phyloP scores from a whole-genome alignment of 2,888 invertebrate genomes.

The Hypomecis atomaria region DNA sequence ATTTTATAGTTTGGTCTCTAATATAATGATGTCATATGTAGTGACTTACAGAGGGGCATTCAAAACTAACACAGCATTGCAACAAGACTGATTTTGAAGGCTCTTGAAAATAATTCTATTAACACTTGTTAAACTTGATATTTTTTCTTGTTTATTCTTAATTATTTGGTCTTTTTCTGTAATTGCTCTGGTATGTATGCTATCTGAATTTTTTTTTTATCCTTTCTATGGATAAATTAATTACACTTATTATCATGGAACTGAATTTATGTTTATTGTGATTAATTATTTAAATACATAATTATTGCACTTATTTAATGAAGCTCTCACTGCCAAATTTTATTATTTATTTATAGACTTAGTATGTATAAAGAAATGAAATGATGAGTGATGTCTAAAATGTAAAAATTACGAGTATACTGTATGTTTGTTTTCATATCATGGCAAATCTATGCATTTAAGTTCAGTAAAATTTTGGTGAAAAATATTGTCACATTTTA shows the following conservation, averaged over 20 bases:
- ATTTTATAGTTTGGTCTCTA: slow-evolving; percentile 1
- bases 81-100: slow-evolving; percentile 44
- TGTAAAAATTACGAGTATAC: background rate
- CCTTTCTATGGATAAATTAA: too few relatives aligned
- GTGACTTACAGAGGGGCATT: slow-evolving; percentile 17
- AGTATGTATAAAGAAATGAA: background rate
- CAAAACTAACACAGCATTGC: slow-evolving; percentile 4
- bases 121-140: background rate
- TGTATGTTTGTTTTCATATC: background rate
- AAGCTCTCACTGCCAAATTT: slow-evolving; percentile 31
- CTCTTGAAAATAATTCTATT: slow-evolving; percentile 5
- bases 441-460: background rate
- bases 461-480: slow-evolving; percentile 19
- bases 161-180: too few relatives aligned
- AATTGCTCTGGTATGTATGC: too few relatives aligned
- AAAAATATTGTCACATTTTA: slow-evolving; percentile 32
- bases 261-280: background rate
- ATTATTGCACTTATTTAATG: slow-evolving; percentile 1
- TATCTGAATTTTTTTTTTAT: too few relatives aligned
- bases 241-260: background rate
- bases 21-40: slow-evolving; percentile 8
- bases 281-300: slow-evolving; percentile 2
- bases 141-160: background rate
- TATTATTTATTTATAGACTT: slow-evolving; percentile 1
- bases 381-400: slow-evolving; percentile 8